Evolutionary conservation across 2,888 invertebrate species (phyloP).

Genomic region (Saturnia pavonia): DNA sequence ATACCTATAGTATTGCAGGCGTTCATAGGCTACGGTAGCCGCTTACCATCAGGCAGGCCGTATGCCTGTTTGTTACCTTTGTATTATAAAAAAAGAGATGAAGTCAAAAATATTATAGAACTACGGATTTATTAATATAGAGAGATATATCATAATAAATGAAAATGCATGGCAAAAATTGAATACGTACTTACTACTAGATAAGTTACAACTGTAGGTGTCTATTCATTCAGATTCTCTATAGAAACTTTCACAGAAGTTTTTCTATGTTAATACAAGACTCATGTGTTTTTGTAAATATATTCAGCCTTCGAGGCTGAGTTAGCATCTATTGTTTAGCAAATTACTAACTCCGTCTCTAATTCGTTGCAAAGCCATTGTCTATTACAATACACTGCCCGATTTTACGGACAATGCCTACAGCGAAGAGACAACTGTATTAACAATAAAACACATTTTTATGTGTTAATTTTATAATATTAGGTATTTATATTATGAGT

Average conservation of each 20-base stretch:
- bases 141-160: background rate
- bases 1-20: too few relatives aligned
- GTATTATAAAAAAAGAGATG: too few relatives aligned
- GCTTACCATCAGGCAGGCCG: too few relatives aligned
- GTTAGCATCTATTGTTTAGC: conserved; percentile 73
- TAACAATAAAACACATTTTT: background rate
- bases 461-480: background rate
- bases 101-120: too few relatives aligned
- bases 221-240: background rate
- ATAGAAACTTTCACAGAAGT: conserved; percentile 25
- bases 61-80: too few relatives aligned
- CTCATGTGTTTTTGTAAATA: conserved; percentile 50
- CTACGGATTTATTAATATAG: too few relatives aligned
- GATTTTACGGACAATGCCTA: conserved; percentile 69
- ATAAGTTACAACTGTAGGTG: background rate
- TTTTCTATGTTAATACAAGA: conserved; percentile 17
- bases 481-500: background rate
- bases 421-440: conserved; percentile 35
- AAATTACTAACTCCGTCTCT: conserved; percentile 73
- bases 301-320: conserved; percentile 70
- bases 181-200: background rate
- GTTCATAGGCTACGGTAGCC: too few relatives aligned
- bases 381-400: conserved; percentile 58
- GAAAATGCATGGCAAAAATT: background rate
- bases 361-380: conserved; percentile 70